These are phyloP conservation scores for Fringilla coelebs DNA, from an alignment of 2,797 vertebrate genomes.

Conservation along the genomic window DNA sequence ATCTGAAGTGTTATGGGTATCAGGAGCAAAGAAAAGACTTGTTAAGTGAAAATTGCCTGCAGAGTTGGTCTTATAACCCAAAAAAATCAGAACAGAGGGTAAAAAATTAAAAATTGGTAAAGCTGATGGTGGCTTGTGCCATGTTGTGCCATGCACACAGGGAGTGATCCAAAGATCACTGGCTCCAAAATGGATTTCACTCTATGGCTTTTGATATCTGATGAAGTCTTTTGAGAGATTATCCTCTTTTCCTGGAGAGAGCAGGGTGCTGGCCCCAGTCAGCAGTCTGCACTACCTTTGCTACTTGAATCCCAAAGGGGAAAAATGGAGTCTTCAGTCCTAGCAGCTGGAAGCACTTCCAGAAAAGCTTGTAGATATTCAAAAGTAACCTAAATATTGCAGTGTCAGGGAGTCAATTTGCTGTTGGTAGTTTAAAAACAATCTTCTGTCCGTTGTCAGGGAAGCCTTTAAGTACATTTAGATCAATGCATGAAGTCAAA, in stretches of 20 bases:
- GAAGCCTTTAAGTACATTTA: background rate
- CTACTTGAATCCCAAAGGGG: background rate
- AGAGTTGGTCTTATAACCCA: background rate
- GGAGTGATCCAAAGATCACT: background rate
- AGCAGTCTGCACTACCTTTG: background rate
- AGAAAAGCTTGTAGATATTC: background rate
- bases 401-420: background rate
- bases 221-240: background rate
- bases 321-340: background rate
- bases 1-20: background rate
- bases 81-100: background rate
- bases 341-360: background rate
- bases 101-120: background rate
- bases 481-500: slow-evolving; percentile 5
- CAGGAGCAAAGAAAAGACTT: background rate
- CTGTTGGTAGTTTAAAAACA: background rate
- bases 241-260: background rate
- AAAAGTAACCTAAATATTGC: background rate
- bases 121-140: background rate
- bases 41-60: background rate
- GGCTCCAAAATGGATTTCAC: background rate
- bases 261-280: background rate
- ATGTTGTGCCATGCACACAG: rapidly evolving
- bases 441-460: background rate
- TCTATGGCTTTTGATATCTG: background rate